Percentiles rank a stretch among this genome's conserved stretches.
Conservation (phyloP, 2,113 vertebrate genomes). For the Bos javanicus region DNA sequence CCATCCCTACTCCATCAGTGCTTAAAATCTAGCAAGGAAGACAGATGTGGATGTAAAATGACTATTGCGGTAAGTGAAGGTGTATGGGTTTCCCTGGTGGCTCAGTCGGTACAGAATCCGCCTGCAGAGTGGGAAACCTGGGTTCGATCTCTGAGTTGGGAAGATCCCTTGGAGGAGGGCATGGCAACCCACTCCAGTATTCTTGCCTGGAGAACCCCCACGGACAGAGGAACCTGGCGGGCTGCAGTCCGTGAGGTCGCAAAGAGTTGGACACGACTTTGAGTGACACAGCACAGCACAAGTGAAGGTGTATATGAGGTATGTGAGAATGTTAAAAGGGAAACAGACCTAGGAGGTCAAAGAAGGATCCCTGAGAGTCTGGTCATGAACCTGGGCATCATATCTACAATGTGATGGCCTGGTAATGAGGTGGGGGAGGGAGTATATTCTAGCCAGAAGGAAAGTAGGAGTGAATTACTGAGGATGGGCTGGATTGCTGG, state of each 20-base stretch:
- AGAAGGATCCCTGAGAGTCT: not conserved
- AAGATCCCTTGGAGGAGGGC: not conserved
- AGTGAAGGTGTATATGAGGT: not conserved
- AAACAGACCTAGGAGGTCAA: not conserved
- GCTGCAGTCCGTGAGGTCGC: fast-evolving
- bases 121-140: not conserved
- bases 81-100: not conserved
- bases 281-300: not conserved
- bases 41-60: not conserved
- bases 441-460: not conserved
- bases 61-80: not conserved
- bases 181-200: not conserved
- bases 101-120: not conserved
- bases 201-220: not conserved
- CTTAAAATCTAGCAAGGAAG: not conserved
- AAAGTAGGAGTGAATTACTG: not conserved
- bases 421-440: not conserved
- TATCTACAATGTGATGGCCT: not conserved
- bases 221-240: not conserved
- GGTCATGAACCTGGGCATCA: not conserved
- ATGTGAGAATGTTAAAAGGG: not conserved
- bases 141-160: not conserved
- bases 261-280: not conserved
- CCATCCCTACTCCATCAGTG: not conserved
- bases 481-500: not conserved